phyloP scores from a whole-genome alignment of 2,797 vertebrate genomes.

The Phataginus tetradactyla region DNA sequence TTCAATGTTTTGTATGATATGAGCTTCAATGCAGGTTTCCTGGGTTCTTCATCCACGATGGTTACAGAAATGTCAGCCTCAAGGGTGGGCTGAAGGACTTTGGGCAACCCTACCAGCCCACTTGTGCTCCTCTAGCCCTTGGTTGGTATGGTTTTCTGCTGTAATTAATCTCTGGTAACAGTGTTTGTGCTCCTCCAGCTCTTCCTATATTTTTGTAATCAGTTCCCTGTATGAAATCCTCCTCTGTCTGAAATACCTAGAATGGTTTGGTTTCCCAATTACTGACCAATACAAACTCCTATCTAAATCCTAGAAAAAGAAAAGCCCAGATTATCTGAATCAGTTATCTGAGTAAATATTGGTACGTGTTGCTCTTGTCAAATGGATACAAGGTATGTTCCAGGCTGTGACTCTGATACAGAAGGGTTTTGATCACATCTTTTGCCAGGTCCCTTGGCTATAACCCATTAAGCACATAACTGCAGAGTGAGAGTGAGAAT shows the following conservation, averaged over 20 bases:
- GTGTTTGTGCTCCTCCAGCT: neutral
- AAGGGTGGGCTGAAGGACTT: neutral
- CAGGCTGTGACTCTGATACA: neutral
- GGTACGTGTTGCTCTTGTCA: neutral
- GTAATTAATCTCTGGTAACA: neutral
- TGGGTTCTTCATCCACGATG: neutral
- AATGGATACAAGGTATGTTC: neutral
- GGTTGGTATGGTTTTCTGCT: neutral
- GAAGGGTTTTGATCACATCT: neutral
- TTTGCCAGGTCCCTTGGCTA: neutral
- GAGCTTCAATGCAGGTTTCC: neutral
- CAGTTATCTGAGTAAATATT: neutral
- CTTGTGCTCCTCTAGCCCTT: neutral
- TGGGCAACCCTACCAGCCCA: neutral
- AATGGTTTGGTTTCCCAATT: neutral
- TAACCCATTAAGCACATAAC: neutral
- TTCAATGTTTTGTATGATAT: neutral
- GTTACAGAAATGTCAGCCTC: neutral
- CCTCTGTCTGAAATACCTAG: neutral
- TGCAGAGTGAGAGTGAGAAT: neutral
- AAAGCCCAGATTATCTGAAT: neutral
- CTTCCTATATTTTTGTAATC: neutral
- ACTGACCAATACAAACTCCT: neutral
- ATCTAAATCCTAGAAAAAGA: neutral
- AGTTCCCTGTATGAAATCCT: neutral